phyloP scores from a whole-genome alignment of 1,140 invertebrate species.

The Centruroides sculpturatus region DNA sequence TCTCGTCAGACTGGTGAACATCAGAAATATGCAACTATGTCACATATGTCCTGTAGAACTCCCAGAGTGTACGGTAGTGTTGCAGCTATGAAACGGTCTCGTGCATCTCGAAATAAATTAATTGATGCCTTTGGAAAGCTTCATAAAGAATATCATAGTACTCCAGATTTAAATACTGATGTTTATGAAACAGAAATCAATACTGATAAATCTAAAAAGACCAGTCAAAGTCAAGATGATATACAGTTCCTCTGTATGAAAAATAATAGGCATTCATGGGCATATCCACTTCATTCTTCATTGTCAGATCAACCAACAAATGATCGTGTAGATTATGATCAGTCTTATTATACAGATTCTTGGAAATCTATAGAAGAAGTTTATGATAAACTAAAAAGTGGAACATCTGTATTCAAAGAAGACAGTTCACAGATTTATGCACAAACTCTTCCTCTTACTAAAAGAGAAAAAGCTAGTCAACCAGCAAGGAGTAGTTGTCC shows the following conservation, averaged over 20 bases:
- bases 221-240: constrained; percentile 30
- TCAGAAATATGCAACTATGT: constrained; percentile 10
- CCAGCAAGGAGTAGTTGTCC: constrained; percentile 35
- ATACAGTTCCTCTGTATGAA: constrained; percentile 12
- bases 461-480: constrained; percentile 19
- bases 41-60: constrained; percentile 30
- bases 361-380: constrained; percentile 16
- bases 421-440: constrained; percentile 14
- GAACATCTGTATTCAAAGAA: background rate
- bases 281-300: constrained; percentile 18
- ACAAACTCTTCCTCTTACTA: constrained; percentile 15
- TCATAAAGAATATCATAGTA: constrained; percentile 73
- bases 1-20: constrained; percentile 46
- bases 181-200: background rate
- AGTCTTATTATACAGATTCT: constrained; percentile 6
- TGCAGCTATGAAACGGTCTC: constrained; percentile 78
- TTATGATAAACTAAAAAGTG: constrained; percentile 3
- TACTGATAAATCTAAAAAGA: background rate
- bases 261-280: constrained; percentile 26
- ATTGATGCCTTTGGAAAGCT: constrained; percentile 13
- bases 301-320: background rate
- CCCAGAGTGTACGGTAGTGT: constrained; percentile 78
- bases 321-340: constrained; percentile 9
- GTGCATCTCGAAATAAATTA: constrained; percentile 24
- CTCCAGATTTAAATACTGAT: constrained; percentile 49